Evolutionary conservation across 30 jellyfish, hydroid and myxozoan genomes (phyloP), one percentile per base, ranked within the genome.

Genomic region (Aurelia coerulea): DNA sequence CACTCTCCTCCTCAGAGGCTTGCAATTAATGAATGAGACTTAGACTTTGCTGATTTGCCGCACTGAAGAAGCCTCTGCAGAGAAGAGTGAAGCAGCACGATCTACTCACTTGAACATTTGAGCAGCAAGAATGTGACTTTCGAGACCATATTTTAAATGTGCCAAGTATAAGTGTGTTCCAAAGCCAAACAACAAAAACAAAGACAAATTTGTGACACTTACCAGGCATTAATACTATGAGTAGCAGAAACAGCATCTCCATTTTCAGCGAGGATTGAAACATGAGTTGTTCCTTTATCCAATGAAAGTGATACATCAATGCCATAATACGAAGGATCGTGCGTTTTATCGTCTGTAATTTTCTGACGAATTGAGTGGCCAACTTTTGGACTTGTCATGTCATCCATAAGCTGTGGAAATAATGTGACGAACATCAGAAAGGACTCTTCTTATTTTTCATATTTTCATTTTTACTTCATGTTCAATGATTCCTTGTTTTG

Each of bases 181-280:
- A 4, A 19, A n/a, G 49, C 29, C 16, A 62, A 62, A 29, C 71
- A 62, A n/a, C 62, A 69, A 33, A 33, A 62, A 62, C 35, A 5
- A 62, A n/a, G 1, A 6, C 14, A 18, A 17, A 18, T 68, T 31
- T 34, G 16, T 0, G 32, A 29, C 18, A 51, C 97, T 33, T 86
- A 95, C 99, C 98, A 91, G 46, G 93, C 87, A 69, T 96, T 96
- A 49, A 96, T 91, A 63, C 97, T 91, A 62, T 91, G 88, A 32
- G 99, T 96, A 16, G 94, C 89, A 12, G 98, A 76, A 4, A 96
- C 99, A 1, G 99, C 99, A 62, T 89, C 97, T 1, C 99, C 99
- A 76, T 96, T 94, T 46, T 97, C 92, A 10, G 99, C 98, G 39
- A 73, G 87, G 31, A 96, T 80, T 51, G 99, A 94, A 33, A 96